Evolutionary conservation across 2,113 vertebrate species (phyloP).

Genomic region (Fregetta grallaria): DNA sequence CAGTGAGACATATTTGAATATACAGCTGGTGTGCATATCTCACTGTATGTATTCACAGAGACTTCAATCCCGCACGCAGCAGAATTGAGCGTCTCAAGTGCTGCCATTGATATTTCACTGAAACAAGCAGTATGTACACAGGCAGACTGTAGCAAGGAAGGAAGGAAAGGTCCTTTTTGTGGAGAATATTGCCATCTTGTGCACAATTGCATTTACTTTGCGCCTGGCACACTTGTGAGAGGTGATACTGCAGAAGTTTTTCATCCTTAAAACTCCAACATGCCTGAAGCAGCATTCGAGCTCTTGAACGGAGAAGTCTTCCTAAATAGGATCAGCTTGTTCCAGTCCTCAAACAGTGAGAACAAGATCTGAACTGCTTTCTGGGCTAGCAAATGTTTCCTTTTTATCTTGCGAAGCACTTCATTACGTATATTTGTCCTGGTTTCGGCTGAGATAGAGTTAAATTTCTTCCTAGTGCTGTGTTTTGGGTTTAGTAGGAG

Average conservation of each 20-base stretch:
- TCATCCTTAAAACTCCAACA: not conserved
- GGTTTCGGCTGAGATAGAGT: too few species aligned
- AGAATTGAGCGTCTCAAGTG: not conserved
- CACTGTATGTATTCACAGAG: not conserved
- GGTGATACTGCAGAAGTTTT: not conserved
- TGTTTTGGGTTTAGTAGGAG: too few species aligned
- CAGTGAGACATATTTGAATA: not conserved
- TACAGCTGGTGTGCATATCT: not conserved
- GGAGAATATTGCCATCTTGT: conserved; percentile 68
- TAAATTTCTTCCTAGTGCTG: too few species aligned
- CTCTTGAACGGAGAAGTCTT: not conserved
- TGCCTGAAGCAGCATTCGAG: not conserved
- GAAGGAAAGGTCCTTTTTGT: not conserved
- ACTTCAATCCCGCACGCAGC: not conserved
- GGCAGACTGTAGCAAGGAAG: not conserved
- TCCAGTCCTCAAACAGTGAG: not conserved
- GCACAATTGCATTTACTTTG: not conserved
- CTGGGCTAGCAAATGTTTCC: not conserved
- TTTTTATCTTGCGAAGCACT: not conserved
- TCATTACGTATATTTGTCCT: not conserved
- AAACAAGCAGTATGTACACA: not conserved
- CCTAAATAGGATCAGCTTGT: not conserved
- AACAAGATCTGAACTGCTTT: not conserved
- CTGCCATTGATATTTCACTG: not conserved
- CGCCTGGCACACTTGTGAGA: not conserved